Base-by-base conservation (phyloP, 2,888 invertebrate species). In the Heteromyza rotundicornis region DNA sequence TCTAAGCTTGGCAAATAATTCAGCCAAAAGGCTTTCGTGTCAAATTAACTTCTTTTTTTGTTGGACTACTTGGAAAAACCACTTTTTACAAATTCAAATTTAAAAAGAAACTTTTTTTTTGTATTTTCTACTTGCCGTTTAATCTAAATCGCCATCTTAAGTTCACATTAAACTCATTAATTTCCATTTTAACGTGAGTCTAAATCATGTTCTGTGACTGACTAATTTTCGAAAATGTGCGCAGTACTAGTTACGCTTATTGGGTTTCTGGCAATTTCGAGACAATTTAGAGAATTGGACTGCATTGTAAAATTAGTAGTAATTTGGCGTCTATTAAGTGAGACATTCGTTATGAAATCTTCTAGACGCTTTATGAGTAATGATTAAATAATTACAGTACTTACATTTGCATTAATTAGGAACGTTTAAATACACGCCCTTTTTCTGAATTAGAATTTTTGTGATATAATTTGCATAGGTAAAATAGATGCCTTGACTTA, bases 1-100 rank as follows among this genome's bases (percentile, higher is more conserved):
- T 68, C 65, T 55, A 68, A 68, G 51, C 66, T 61, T 76, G 75
- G 68, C 74, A 52, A 75, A 78, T 73, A 72, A 72, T 70, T 77
- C 73, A 68, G 65, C 71, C 65, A 57, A 71, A 68, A 73, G 68
- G 68, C 75, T 67, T 66, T 72, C 65, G 69, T 72, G 70, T 70
- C 70, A 72, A 74, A 71, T 72, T 69, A 71, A 71, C 64, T 54
- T 20, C 19, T 56, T 27, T 27, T 27, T 27, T 7, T 27, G 27
- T 10, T 40, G 40, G 14, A n/a, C 40, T 7, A n/a, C 40, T n/a
- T 32, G 32, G 32, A n/a, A 40, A 40, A 40, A n/a, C 40, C 2
- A 40, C 40, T 27, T 27, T n/a, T 27, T 27, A 10, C 27, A 27
- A 40, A 12, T 40, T 40, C 40, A 40, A 40, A 12, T 40, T 40